Evolutionary conservation across 2,888 invertebrate genomes (phyloP).

Genomic region (Cryptocephalus moraei): DNA sequence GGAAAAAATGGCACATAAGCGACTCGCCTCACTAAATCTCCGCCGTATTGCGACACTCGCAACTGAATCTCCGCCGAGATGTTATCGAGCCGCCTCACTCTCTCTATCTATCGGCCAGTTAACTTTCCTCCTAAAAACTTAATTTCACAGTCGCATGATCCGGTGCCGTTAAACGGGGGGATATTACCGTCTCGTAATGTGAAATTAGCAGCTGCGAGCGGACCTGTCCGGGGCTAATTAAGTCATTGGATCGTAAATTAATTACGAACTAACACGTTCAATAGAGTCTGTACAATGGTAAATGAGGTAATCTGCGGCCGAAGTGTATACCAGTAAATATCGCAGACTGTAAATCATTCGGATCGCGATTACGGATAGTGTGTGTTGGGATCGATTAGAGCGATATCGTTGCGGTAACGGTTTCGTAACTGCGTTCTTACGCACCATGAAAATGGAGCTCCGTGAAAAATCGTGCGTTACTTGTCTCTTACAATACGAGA

Average conservation of each 20-base stretch:
- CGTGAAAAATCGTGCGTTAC: too few relatives aligned
- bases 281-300: conserved; percentile 12
- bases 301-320: conserved; percentile 9
- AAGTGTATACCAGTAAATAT: conserved; percentile 9
- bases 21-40: too few relatives aligned
- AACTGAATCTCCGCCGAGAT: too few relatives aligned
- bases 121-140: conserved; percentile 2
- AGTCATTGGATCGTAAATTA: conserved; percentile 26
- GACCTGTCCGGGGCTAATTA: conserved; percentile 22
- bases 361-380: background rate
- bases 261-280: conserved; percentile 20
- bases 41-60: too few relatives aligned
- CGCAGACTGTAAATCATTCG: conserved; percentile 9
- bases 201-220: conserved; percentile 19
- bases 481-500: too few relatives aligned
- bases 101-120: too few relatives aligned
- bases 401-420: too few relatives aligned
- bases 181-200: conserved; percentile 25
- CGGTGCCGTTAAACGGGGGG: conserved; percentile 20
- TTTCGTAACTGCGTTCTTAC: too few relatives aligned
- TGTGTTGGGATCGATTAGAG: too few relatives aligned
- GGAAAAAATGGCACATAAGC: too few relatives aligned
- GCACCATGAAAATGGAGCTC: too few relatives aligned
- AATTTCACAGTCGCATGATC: conserved; percentile 23
- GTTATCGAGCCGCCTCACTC: too few relatives aligned